phyloP scores from a whole-genome alignment of 2,797 vertebrate species.

The Heliangelus exortis region DNA sequence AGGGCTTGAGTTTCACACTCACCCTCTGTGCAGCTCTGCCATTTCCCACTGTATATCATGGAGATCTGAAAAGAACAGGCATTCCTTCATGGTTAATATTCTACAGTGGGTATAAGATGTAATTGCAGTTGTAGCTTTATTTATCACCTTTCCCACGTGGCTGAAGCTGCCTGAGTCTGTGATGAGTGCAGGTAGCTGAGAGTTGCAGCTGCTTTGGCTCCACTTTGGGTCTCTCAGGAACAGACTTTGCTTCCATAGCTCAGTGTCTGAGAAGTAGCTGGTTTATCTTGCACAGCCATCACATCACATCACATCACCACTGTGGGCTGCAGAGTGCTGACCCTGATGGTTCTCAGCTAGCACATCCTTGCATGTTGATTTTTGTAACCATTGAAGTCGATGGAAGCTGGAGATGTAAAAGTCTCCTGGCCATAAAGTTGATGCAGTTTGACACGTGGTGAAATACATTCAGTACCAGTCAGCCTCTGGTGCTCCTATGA shows the following conservation, averaged over 20 bases:
- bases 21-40: neutral
- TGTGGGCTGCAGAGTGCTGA: neutral
- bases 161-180: neutral
- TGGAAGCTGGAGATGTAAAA: neutral
- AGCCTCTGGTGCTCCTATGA: neutral
- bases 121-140: neutral
- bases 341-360: neutral
- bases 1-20: neutral
- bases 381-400: neutral
- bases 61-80: neutral
- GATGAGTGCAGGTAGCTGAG: neutral
- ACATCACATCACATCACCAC: neutral
- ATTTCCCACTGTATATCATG: neutral
- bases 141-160: neutral
- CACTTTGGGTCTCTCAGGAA: neutral
- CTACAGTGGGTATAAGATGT: neutral
- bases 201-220: neutral
- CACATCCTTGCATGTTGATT: neutral
- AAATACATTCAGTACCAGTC: neutral
- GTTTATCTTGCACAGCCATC: neutral
- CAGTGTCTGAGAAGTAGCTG: accelerated
- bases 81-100: constrained; percentile 8
- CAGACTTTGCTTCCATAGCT: accelerated
- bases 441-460: neutral
- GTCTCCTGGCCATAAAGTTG: neutral